A percentile compares a stretch with the other conserved stretches of the same genome.
phyloP scores from a whole-genome alignment of 2,113 vertebrate species.

The Saguinus midas region DNA sequence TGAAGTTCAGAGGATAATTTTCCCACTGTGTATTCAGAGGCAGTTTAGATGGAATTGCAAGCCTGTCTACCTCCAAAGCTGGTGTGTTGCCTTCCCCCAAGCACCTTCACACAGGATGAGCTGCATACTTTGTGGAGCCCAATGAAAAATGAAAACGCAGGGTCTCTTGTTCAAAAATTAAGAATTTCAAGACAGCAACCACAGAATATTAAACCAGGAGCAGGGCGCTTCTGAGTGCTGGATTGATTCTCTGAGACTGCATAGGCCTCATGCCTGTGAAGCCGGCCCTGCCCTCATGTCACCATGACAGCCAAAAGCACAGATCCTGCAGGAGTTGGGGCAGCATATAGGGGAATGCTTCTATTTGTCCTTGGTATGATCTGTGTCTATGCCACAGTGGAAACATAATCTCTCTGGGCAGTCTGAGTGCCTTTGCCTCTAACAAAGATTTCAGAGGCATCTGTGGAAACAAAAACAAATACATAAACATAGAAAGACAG shows the following conservation, averaged over 20 bases:
- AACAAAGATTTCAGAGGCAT: constrained; percentile 40
- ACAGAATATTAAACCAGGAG: background rate
- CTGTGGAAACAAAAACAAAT: constrained; percentile 50
- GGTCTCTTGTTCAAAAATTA: background rate
- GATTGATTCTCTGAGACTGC: background rate
- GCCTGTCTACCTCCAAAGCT: background rate
- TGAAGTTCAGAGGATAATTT: background rate
- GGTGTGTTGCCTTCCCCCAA: background rate
- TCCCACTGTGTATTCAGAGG: background rate
- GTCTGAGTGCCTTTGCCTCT: constrained; percentile 20
- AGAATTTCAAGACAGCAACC: background rate
- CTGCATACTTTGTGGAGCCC: background rate
- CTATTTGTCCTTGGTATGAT: background rate
- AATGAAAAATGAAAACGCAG: background rate
- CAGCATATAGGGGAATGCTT: fast-evolving
- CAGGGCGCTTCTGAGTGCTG: background rate
- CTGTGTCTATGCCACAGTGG: background rate
- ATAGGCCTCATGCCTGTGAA: background rate
- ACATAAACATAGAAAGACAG: constrained; percentile 4
- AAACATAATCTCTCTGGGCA: constrained; percentile 49
- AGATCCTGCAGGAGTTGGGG: background rate
- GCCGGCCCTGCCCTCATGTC: background rate
- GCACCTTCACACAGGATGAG: background rate
- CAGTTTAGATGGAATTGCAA: background rate
- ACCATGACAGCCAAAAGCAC: background rate